Evolutionary conservation across 2,113 vertebrate species (phyloP), one percentile per base, ranked within the genome.

Genomic region (Marmota monax): DNA sequence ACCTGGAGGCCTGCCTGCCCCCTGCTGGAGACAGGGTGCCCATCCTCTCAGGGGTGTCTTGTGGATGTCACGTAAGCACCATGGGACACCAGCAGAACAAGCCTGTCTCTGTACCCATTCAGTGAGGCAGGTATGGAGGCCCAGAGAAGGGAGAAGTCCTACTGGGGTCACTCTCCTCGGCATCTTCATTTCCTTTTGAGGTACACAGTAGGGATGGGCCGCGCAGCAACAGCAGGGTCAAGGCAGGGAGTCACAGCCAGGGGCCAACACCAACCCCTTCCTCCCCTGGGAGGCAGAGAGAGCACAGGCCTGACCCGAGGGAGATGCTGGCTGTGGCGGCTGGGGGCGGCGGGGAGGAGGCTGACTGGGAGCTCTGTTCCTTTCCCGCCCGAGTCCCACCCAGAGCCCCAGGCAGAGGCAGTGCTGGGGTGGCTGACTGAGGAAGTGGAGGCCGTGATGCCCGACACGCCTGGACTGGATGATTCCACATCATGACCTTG

Each of bases 401-500:
- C 56, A 22, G 56, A 7, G 56, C 56, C 56, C 56, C 56, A 22
- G 56, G 20, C 20, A 7, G 56, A 56, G 53, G 53, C 53, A 5
- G 17, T 56, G 53, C 53, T 18, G 53, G 53, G 7, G 20, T 7
- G 56, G 56, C 56, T 20, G 7, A 58, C 6, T 22, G 7, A 23
- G 20, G 56, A 22, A 23, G 20, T 6, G 20, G 56, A 20, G n/a
- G 20, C n/a, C 20, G 11, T 1, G 9, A 7, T 7, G 22, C 70
- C 70, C n/a, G 37, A 9, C 70, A 22, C 0, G n/a, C 17, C 18
- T 72, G 18, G 4, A 39, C n/a, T 39, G 8, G 1, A 1, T 1
- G 37, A 16, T 27, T 5, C 29, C 2, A 14, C 51, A 14, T 23
- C 9, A 20, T 0, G 2, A 37, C 22, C 16, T 6, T 7, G 29